Base-by-base conservation (phyloP, 2,888 invertebrate species). In the Clanis bilineata region DNA sequence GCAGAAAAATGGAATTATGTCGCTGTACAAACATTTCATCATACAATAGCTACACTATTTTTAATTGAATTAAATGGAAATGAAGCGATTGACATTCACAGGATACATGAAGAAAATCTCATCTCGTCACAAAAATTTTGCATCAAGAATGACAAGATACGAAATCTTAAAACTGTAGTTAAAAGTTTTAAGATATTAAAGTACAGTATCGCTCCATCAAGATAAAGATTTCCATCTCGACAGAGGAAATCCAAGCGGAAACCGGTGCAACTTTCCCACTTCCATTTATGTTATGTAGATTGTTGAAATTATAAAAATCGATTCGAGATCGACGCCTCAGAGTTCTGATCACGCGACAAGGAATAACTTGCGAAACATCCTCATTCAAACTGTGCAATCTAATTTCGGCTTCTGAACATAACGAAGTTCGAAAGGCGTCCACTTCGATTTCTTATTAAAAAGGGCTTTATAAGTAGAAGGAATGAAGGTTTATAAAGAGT, bases 341-440 rank as follows among this genome's bases (percentile, higher is more conserved):
- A 69, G 71, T 60, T 68, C 70, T 68, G 69, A 71, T 63, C 59
- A 56, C 47, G 45, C 55, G 55, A 63, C 60, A 59, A 63, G 55
- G 45, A 41, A 57, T 55, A 73, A 74, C 66, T 77, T 72, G 43
- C 59, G 56, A 69, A 65, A 73, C 67, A 56, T 18, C 64, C 63
- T 69, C 62, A 58, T 67, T 69, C 68, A 64, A 66, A 69, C 62
- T 62, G 61, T 66, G 63, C 65, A 73, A 80, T 74, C 73, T 72
- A 69, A 74, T 80, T 77, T 70, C n/a, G 59, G 64, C 65, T 62
- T 59, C 59, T 55, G 47, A 51, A 58, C 58, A 57, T 59, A 63
- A 67, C 67, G 68, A 68, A 71, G 66, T 66, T 72, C 73, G 65
- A 39, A 51, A 47, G 39, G 18, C 57, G 23, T 21, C 21, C 7